Evolutionary conservation across 37 sponge, comb jelly and placozoan genomes (phyloP).

Genomic region (Oopsacas minuta): DNA sequence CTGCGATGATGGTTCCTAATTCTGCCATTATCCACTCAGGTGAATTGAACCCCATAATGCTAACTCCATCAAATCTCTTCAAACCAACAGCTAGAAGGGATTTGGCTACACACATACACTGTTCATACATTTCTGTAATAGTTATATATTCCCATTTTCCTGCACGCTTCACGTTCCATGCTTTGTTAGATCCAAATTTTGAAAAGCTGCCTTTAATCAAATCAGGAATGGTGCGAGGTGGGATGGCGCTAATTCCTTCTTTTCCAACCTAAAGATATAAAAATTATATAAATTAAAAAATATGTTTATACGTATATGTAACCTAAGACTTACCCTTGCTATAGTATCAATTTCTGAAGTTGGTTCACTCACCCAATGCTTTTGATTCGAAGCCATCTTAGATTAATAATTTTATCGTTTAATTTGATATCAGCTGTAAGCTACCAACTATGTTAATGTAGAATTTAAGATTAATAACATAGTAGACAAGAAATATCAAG

Average conservation of each 20-base stretch:
- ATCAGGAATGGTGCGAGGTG: constrained; percentile 61
- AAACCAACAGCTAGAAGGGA: constrained; percentile 49
- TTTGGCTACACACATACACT: constrained; percentile 39
- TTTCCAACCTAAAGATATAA: background rate
- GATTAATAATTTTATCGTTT: no score
- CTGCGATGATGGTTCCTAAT: constrained; percentile 53
- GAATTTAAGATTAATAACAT: no score
- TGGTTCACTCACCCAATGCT: no score
- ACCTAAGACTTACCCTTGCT: no score
- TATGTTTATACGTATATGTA: no score
- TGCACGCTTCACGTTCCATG: constrained; percentile 42
- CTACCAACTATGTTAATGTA: no score
- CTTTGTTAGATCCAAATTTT: constrained; percentile 26
- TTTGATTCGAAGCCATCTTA: no score
- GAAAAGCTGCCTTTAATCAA: constrained; percentile 34
- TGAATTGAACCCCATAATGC: constrained; percentile 77
- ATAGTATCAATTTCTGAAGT: no score
- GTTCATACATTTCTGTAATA: constrained; percentile 31
- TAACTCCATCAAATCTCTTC: constrained; percentile 53
- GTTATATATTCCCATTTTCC: constrained; percentile 46
- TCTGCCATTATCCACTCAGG: constrained; percentile 79
- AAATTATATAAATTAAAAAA: no score
- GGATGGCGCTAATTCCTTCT: constrained; percentile 52
- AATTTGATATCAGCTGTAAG: no score
- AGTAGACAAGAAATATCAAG: no score